Base-by-base conservation (phyloP, 2,113 vertebrate species). In the Erpornis zantholeuca region DNA sequence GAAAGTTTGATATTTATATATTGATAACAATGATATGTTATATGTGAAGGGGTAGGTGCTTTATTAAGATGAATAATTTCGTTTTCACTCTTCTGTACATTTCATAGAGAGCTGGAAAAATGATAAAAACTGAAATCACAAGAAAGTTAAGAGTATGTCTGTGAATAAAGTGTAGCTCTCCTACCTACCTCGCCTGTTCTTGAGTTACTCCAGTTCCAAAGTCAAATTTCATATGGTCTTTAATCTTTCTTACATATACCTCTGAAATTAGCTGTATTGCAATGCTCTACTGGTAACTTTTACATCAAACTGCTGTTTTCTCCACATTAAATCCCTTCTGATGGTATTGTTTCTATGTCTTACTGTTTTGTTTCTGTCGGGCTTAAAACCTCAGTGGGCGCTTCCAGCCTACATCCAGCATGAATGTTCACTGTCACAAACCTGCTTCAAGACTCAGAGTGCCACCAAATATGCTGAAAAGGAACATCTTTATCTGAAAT, bases 51-150 rank as follows among this genome's bases (percentile, higher is more conserved):
- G 28, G 82, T 77, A 70, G 45, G 3, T 23, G 53, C 27, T 72
- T 86, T 28, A 36, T 10, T 76, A 42, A 57, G 24, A 38, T 35
- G 28, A 50, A 53, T 52, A 42, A 61, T 65, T 86, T 52, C 0
- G 2, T 31, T 87, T 84, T 20, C 20, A 36, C 3, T 77, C 78
- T 61, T 53, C n/a, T 63, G 18, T 77, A 21, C 6, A 20, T 80
- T 70, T 64, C 18, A 9, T 24, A 72, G 10, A 0, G 0, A 53
- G 12, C 17, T 80, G 50, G 20, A 57, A 76, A 71, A 50, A 75
- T 14, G 10, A 20, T 57, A 29, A 50, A 91, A 92, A 52, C 36
- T 56, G 6, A 36, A 68, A 14, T 65, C 0, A 0, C 2, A 2
- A 47, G 38, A 33, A 68, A 57, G 7, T 35, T 83, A 12, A 12